Evolutionary conservation across 2,797 vertebrate species (phyloP), one percentile per base, ranked within the genome.

Genomic region (Distichodus sexfasciatus): DNA sequence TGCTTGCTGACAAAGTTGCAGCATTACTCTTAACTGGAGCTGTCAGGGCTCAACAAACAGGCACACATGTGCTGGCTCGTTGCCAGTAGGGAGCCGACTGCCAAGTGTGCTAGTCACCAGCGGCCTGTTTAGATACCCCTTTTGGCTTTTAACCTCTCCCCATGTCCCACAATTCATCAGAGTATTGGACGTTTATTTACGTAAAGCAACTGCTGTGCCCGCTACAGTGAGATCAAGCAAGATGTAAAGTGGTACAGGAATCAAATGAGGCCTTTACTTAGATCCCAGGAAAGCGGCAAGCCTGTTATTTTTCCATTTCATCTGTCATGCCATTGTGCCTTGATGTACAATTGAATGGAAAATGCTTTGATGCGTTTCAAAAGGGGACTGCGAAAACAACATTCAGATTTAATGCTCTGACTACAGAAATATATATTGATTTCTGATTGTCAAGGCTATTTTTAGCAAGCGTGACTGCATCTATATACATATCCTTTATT

Each of bases 81-180:
- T 60, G 65, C 72, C 69, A 72, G 47, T 54, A 60, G 62, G 47
- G 26, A 36, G 48, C 26, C 15, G 24, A 31, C 57, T 66, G 33
- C 66, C 55, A 23, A 57, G 36, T 64, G 19, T 17, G 54, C 46
- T 35, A 55, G 50, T 51, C 46, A 69, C 26, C 57, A 29, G 31
- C n/a, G 41, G 62, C 11, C 19, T 61, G 69, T 69, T 57, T 72
- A 58, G 69, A 60, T 65, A 69, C 28, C 48, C 66, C 57, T 58
- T 76, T 69, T 78, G 69, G 64, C 48, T 50, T 61, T 72, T 69
- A 69, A 75, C 69, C 73, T 75, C 68, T 71, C 68, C 41, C 17
- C 62, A 66, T 66, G 73, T 36, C 19, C 31, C 29, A 48, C 38
- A 60, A 55, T 55, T 60, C 62, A 46, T 75, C 68, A 75, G 50